These are phyloP conservation scores for Garra rufa DNA, from an alignment of 2,113 vertebrate species.

Conservation along the genomic window DNA sequence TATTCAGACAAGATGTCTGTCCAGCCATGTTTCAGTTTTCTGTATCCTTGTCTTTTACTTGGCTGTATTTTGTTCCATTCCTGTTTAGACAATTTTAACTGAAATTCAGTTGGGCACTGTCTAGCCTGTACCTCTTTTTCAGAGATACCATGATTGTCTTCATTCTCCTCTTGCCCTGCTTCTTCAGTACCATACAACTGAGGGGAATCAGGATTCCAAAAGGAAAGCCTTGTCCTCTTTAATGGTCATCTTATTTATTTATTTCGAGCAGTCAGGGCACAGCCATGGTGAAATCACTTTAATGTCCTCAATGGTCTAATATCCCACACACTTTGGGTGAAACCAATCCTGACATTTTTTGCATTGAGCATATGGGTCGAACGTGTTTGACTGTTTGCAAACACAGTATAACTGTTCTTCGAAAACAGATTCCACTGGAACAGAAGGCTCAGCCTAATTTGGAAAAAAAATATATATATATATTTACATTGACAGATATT, in stretches of 20 bases:
- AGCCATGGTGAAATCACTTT: not conserved
- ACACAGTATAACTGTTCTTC: too few relatives aligned
- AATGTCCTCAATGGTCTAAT: not conserved
- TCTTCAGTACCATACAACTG: not conserved
- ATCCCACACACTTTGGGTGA: not conserved
- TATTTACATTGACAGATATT: too few relatives aligned
- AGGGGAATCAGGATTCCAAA: not conserved
- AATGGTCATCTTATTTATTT: not conserved
- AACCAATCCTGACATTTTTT: not conserved
- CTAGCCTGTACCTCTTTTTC: not conserved
- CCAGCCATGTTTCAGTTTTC: not conserved
- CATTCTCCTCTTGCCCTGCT: not conserved
- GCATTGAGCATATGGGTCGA: too few relatives aligned
- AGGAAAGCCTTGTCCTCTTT: not conserved
- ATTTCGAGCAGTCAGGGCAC: not conserved
- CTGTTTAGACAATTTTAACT: not conserved
- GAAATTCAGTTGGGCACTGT: not conserved
- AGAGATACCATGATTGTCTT: not conserved
- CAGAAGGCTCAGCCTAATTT: too few relatives aligned
- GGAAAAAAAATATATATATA: too few relatives aligned
- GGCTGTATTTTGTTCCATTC: not conserved
- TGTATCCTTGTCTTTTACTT: not conserved
- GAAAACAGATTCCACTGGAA: too few relatives aligned
- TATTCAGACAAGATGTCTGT: not conserved
- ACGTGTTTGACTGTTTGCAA: too few relatives aligned